phyloP scores from a whole-genome alignment of 2,797 vertebrate genomes.

The Coccyzus lansbergi region DNA sequence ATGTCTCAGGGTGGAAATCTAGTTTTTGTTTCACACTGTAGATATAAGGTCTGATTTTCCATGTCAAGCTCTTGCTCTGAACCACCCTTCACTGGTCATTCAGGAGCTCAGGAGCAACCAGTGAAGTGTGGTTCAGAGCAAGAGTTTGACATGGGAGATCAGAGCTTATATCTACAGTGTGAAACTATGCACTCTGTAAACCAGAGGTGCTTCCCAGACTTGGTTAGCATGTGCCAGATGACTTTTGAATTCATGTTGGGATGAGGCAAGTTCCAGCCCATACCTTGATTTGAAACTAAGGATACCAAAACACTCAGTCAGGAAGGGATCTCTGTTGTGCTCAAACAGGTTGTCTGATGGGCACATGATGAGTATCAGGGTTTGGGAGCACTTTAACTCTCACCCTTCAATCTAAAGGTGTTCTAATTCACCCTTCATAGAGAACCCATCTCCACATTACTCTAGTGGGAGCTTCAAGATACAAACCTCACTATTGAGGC shows the following conservation, averaged over 20 bases:
- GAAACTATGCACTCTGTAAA: background rate
- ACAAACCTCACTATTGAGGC: background rate
- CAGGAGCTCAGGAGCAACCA: background rate
- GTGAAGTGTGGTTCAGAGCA: background rate
- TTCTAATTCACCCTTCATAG: background rate
- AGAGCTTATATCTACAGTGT: background rate
- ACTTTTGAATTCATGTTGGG: background rate
- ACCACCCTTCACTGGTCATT: too few relatives aligned
- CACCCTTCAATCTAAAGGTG: background rate
- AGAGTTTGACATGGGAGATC: background rate
- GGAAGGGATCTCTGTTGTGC: background rate
- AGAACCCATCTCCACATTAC: background rate
- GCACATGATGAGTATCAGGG: rapidly evolving
- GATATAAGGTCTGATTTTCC: too few relatives aligned
- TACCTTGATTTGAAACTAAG: background rate
- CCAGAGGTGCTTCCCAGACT: background rate
- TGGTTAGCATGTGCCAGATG: background rate
- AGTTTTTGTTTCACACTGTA: background rate
- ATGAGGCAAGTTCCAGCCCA: background rate
- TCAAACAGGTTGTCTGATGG: background rate
- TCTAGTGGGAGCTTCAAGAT: background rate
- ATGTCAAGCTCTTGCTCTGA: too few relatives aligned
- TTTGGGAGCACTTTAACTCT: background rate
- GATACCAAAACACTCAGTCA: background rate
- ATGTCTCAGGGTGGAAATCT: background rate